phyloP scores from a whole-genome alignment of 1,140 invertebrate species.

The Stegodyphus dumicola region DNA sequence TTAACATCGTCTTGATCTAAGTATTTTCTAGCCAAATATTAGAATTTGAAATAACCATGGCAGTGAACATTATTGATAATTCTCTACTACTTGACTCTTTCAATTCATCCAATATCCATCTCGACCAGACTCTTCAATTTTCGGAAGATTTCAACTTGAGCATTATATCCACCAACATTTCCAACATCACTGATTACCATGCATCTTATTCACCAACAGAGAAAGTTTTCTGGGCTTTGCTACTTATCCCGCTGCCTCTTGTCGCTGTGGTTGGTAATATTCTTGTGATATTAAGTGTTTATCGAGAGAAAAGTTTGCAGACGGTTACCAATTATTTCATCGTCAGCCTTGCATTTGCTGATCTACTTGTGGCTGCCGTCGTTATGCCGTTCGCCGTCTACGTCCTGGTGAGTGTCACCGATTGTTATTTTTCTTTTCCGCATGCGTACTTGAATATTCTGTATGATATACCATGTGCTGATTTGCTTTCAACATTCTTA shows the following conservation, averaged over 20 bases:
- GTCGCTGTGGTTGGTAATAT: slow-evolving; percentile 97
- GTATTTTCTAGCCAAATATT: not conserved
- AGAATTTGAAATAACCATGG: not conserved
- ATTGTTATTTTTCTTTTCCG: slow-evolving; percentile 1
- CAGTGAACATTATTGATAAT: not conserved
- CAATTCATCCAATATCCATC: slow-evolving; percentile 7
- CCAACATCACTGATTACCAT: not conserved
- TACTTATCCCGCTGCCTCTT: slow-evolving; percentile 89
- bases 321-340: slow-evolving; percentile 99
- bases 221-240: slow-evolving; percentile 81
- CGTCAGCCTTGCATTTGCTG: slow-evolving; percentile 96
- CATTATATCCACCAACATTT: slow-evolving; percentile 26
- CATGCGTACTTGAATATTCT: no score
- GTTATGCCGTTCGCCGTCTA: slow-evolving; percentile 99
- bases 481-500: no score
- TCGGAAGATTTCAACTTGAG: slow-evolving; percentile 31
- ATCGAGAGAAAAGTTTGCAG: slow-evolving; percentile 87
- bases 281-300: slow-evolving; percentile 94
- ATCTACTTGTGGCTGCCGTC: slow-evolving; percentile 93
- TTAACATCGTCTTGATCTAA: no score
- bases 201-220: slow-evolving; percentile 9
- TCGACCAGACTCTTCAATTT: not conserved
- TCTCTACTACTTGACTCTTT: not conserved
- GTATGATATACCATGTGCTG: no score
- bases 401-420: slow-evolving; percentile 82